Evolutionary conservation across 2,797 vertebrate genomes (phyloP).

Genomic region (Eleutherodactylus coqui): DNA sequence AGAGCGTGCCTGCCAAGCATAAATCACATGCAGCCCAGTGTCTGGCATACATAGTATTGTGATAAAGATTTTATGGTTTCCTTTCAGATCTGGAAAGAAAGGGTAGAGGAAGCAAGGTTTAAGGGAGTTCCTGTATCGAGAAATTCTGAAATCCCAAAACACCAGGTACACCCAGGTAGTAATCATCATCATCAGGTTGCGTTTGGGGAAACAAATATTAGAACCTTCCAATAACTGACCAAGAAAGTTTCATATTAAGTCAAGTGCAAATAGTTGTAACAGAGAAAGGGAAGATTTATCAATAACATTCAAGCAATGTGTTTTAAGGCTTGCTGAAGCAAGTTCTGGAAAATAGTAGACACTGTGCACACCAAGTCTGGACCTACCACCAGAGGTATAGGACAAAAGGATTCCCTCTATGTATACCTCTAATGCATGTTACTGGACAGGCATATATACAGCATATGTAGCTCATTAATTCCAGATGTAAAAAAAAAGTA

Average conservation of each 20-base stretch:
- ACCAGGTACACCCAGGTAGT: conserved; percentile 23
- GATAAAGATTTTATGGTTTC: conserved; percentile 62
- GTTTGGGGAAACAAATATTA: neutral
- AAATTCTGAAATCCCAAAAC: conserved; percentile 32
- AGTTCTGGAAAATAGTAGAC: no score
- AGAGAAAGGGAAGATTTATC: neutral
- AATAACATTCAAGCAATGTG: neutral
- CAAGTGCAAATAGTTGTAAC: neutral
- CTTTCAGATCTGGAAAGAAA: conserved; percentile 49
- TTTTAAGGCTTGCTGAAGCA: neutral
- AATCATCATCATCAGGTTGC: neutral
- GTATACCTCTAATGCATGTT: no score
- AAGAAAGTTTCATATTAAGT: neutral
- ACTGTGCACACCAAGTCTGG: no score
- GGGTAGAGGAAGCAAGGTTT: conserved; percentile 23
- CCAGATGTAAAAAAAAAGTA: no score
- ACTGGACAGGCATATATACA: no score
- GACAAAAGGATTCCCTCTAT: no score
- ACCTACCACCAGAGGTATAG: no score
- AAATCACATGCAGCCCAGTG: conserved; percentile 48
- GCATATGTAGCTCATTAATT: no score
- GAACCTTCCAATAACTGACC: neutral
- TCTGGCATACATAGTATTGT: conserved; percentile 58
- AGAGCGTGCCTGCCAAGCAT: conserved; percentile 53
- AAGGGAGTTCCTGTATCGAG: conserved; percentile 22